phyloP scores from a whole-genome alignment of 2,797 vertebrate genomes.

The Danio choprae region DNA sequence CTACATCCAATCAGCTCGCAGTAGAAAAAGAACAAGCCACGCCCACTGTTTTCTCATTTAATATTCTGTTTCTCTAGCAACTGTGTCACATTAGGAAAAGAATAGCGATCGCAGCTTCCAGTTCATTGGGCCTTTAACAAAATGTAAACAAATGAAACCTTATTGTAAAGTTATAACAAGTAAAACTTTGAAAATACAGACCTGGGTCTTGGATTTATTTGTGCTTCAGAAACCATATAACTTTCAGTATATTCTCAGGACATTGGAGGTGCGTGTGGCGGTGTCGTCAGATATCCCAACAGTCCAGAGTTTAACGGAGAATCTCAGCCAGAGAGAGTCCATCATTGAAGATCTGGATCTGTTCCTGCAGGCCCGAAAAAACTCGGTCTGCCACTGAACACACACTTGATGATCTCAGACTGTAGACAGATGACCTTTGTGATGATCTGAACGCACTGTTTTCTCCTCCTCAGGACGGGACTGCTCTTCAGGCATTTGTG shows the following conservation, averaged over 20 bases:
- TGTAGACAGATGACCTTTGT: background rate
- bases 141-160: no score
- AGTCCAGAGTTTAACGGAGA: slow-evolving; percentile 77
- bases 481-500: slow-evolving; percentile 82
- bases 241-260: slow-evolving; percentile 67
- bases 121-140: no score
- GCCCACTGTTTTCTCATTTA: no score
- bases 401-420: background rate
- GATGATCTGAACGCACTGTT: background rate
- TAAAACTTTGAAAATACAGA: background rate
- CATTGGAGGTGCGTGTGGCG: slow-evolving; percentile 80
- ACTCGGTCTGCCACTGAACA: slow-evolving; percentile 77
- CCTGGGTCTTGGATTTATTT: no score
- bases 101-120: no score
- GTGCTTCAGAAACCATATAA: background rate
- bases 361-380: slow-evolving; percentile 76
- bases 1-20: no score
- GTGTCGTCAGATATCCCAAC: slow-evolving; percentile 72
- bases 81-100: no score
- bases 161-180: background rate
- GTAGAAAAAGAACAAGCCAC: no score
- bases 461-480: slow-evolving; percentile 76
- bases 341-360: slow-evolving; percentile 81
- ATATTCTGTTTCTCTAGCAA: no score
- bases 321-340: slow-evolving; percentile 69